These are phyloP conservation scores for Graptemys geographica DNA, from an alignment of 2,797 vertebrate genomes.

Conservation along the genomic window DNA sequence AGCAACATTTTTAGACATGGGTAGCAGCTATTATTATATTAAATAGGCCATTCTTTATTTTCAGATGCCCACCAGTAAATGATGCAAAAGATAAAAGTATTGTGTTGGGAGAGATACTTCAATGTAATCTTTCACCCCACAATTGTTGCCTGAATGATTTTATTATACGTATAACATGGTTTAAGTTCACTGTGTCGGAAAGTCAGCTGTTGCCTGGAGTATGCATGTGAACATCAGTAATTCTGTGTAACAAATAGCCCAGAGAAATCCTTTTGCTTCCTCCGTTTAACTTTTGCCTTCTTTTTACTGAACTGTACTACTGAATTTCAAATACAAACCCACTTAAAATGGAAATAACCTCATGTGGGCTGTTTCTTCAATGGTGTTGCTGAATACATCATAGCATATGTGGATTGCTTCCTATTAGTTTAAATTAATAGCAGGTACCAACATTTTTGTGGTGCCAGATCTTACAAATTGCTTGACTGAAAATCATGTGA, in stretches of 20 bases:
- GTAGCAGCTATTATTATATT: conserved; percentile 38
- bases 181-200: conserved; percentile 63
- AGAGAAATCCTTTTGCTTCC: conserved; percentile 9
- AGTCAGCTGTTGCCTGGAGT: conserved; percentile 63
- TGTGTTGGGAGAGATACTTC: conserved; percentile 58
- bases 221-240: background rate
- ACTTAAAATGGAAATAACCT: conserved; percentile 1
- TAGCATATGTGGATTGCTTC: background rate
- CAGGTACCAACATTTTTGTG: background rate
- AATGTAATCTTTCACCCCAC: conserved; percentile 49
- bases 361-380: background rate
- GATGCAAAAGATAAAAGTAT: conserved; percentile 63
- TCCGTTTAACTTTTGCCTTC: background rate
- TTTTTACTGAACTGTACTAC: background rate
- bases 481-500: background rate
- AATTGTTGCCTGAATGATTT: conserved; percentile 69
- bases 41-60: conserved; percentile 63
- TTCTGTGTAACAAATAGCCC: conserved; percentile 24
- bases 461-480: background rate
- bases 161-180: conserved; percentile 69
- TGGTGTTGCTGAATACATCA: background rate
- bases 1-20: conserved; percentile 53
- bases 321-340: conserved; percentile 4
- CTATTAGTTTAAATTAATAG: conserved; percentile 20
- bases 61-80: conserved; percentile 65